Conservation (phyloP, 1,140 invertebrate genomes). For the Parasteatoda tepidariorum region DNA sequence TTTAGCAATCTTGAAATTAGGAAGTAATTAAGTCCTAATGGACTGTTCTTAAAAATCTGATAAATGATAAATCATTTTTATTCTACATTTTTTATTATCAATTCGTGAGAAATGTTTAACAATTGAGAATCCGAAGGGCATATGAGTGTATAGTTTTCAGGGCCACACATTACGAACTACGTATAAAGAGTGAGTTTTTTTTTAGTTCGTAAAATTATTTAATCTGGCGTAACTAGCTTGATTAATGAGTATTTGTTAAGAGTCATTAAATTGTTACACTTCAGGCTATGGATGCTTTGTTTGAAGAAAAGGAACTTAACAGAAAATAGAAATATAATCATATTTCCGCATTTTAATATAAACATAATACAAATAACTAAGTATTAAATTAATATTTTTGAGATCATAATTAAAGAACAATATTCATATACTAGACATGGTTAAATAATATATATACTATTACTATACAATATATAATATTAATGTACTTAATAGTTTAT, state of each 20-base stretch:
- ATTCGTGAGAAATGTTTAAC: not conserved
- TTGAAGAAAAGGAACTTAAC: too few relatives aligned
- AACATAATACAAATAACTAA: too few relatives aligned
- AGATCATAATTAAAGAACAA: too few relatives aligned
- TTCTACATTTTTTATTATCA: not conserved
- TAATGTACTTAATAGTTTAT: too few relatives aligned
- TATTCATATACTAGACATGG: too few relatives aligned
- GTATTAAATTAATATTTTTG: too few relatives aligned
- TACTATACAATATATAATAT: too few relatives aligned
- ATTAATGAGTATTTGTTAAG: not conserved
- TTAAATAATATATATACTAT: too few relatives aligned
- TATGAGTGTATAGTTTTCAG: not conserved
- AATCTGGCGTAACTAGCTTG: too few relatives aligned
- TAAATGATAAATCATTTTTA: not conserved
- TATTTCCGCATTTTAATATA: too few relatives aligned
- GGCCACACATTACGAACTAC: not conserved
- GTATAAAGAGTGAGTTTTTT: not conserved
- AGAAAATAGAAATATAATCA: too few relatives aligned
- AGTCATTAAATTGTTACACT: not conserved
- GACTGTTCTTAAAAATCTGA: conserved; percentile 1
- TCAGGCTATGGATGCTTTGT: too few relatives aligned
- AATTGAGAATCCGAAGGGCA: not conserved
- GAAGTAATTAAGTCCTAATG: conserved; percentile 49
- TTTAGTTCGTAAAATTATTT: not conserved
- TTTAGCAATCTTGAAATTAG: conserved; percentile 35